Base-by-base conservation (phyloP, 2,113 vertebrate genomes). In the Callipepla californica region DNA sequence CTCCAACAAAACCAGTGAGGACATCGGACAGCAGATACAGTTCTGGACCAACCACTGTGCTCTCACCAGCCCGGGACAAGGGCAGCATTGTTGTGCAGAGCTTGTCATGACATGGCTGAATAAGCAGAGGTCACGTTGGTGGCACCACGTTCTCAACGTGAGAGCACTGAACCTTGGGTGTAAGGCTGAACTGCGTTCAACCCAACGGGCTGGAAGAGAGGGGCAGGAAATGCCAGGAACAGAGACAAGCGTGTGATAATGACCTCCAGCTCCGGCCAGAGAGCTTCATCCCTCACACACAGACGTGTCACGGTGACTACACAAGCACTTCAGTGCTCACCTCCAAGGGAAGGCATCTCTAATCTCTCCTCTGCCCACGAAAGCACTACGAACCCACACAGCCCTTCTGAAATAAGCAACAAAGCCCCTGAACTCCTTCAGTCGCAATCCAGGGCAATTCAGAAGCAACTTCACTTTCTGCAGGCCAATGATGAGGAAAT, bases 1-100 rank as follows among this genome's bases (percentile, higher is more conserved):
- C n/a, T 18, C 63, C 15, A 12, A 4, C 4, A 7, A 1, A 21
- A 23, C 0, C 65, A 30, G 69, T 2, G 1, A 1, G 7, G 55
- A 5, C 16, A 50, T 23, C 7, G 4, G 57, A 23, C 25, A 59
- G 8, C 2, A 4, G 47, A 17, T 36, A 8, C 8, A 13, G 38
- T 38, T 76, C 57, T 25, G 88, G 68, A 10, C 7, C 61, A 65
- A 42, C 15, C 32, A 7, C 11, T 30, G 55, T 4, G 85, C 77
- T 55, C 3, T 1, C 16, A 47, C 3, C 63, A 34, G 80, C 47
- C 63, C 90, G 4, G 77, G 72, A 93, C 83, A 92, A 86, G 83
- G 70, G 80, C 73, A 5, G 8, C 20, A 44, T 28, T 88, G 92
- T 89, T 6, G 0, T 3, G 6, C 51, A 2, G 13, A 7, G 79